phyloP scores from a whole-genome alignment of 1,140 invertebrate genomes.

The Neuroterus valhalla region DNA sequence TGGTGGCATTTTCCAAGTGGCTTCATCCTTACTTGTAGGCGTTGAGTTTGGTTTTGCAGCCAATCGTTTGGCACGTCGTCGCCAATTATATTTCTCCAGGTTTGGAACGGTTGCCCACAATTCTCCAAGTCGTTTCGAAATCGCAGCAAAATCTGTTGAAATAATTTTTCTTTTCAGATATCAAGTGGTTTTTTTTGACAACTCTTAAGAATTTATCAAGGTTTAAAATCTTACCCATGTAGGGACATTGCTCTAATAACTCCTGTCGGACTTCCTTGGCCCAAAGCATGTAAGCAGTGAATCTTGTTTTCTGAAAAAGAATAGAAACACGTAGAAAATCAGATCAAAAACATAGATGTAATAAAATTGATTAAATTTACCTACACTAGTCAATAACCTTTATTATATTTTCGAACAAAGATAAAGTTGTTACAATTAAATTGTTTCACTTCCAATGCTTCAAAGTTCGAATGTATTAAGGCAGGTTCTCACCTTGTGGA shows the following conservation, averaged over 20 bases:
- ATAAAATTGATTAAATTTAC: too few relatives aligned
- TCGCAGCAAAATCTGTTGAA: conserved; percentile 82
- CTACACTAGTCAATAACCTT: too few relatives aligned
- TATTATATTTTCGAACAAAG: too few relatives aligned
- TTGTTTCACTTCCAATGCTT: too few relatives aligned
- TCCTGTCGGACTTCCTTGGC: conserved; percentile 87
- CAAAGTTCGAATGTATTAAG: too few relatives aligned
- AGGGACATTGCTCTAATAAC: conserved; percentile 82
- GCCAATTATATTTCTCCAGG: conserved; percentile 81
- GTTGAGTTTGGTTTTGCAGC: conserved; percentile 74
- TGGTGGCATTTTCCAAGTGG: conserved; percentile 70
- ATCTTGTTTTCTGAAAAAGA: conserved; percentile 81
- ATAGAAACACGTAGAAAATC: conserved; percentile 34
- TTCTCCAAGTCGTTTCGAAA: conserved; percentile 87
- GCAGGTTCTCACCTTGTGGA: too few relatives aligned
- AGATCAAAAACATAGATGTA: too few relatives aligned
- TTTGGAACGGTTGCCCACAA: conserved; percentile 87
- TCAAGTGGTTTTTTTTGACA: conserved; percentile 30
- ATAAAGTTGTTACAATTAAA: too few relatives aligned
- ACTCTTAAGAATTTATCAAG: too few relatives aligned
- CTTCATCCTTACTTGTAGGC: conserved; percentile 61
- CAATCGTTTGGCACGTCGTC: conserved; percentile 83
- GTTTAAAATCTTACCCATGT: conserved; percentile 78
- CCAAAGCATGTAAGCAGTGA: conserved; percentile 94
- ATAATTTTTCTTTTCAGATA: conserved; percentile 31